Evolutionary conservation across 35 echinoderm and acorn worm genomes (phyloP).

Genomic region (Ptychodera flava): DNA sequence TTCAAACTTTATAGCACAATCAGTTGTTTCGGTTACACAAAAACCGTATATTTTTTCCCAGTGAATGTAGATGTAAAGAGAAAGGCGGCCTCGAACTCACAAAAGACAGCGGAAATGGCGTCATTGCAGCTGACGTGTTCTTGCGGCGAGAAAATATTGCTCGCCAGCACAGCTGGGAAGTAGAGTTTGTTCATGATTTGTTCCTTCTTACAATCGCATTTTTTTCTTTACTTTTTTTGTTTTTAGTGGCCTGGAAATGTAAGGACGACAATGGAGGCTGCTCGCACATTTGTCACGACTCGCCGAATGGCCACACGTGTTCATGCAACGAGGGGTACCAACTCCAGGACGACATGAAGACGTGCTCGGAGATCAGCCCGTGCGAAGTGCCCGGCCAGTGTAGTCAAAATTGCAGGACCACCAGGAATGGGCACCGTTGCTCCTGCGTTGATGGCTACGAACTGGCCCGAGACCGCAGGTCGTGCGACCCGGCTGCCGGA

Average conservation of each 20-base stretch:
- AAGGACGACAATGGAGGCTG: conserved; percentile 33
- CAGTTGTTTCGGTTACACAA: no score
- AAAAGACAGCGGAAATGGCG: no score
- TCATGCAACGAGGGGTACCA: conserved; percentile 30
- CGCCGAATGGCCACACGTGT: conserved; percentile 34
- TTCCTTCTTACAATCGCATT: no score
- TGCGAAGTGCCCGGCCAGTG: conserved; percentile 45
- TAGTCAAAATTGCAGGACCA: conserved; percentile 55
- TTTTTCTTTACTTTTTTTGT: no score
- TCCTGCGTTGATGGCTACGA: conserved; percentile 33
- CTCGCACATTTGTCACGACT: conserved; percentile 23
- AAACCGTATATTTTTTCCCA: no score
- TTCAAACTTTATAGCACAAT: no score
- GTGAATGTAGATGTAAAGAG: no score
- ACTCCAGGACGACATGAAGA: conserved; percentile 8
- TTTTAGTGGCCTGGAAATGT: conserved; percentile 43
- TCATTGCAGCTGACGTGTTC: no score
- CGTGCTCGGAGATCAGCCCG: conserved; percentile 55
- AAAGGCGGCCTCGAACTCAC: no score
- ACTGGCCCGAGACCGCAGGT: conserved; percentile 4
- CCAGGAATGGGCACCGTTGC: conserved; percentile 27
- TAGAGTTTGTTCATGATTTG: no score
- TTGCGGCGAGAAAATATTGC: no score
- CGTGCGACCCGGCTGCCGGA: conserved; percentile 27
- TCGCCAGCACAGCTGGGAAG: no score